Evolutionary conservation across 2,113 vertebrate species (phyloP), one percentile per base, ranked within the genome.

Genomic region (Hyperoodon ampullatus): DNA sequence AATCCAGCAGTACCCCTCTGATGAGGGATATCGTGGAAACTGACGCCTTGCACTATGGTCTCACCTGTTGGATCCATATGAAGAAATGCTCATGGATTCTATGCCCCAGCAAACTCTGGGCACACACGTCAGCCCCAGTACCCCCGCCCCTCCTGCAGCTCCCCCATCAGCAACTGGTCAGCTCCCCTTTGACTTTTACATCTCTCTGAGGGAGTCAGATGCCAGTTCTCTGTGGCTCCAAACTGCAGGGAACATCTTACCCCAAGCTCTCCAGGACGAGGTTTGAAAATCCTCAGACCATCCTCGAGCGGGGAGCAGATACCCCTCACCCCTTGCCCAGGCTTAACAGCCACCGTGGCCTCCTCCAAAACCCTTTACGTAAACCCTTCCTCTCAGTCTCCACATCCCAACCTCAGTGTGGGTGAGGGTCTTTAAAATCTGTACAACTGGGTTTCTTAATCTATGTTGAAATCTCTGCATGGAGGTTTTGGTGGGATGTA

Each of bases 41-140:
- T 9, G 0, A 10, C 7, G 1, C 15, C n/a, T 63, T 33, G 7
- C 65, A 15, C 15, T 2, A 0, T 65, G 42, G 55, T 12, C 28
- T 74, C 26, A n/a, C 44, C 19, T 3, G 0, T 14, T 11, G n/a
- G 21, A 16, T 33, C 28, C 15, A 1, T 14, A 39, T 8, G 7
- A 26, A 65, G 66, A 42, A 39, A 72, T 13, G 13, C 8, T 24
- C 3, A 1, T 42, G 85, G 13, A 50, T 7, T 39, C 74, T 65
- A 44, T 47, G 15, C 5, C 30, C 39, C 5, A 2, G 47, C 35
- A 61, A 44, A 23, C 16, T 35, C 53, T 23, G 21, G 33, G 26
- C 6, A 4, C 66, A 35, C 6, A 8, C 1, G 0, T 18, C 19
- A 7, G n/a, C 23, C 63, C 39, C 24, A 0, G 3, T 2, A 24